Evolutionary conservation across 2,888 invertebrate genomes (phyloP), one percentile per base, ranked within the genome.

Genomic region (Cantharis rustica): DNA sequence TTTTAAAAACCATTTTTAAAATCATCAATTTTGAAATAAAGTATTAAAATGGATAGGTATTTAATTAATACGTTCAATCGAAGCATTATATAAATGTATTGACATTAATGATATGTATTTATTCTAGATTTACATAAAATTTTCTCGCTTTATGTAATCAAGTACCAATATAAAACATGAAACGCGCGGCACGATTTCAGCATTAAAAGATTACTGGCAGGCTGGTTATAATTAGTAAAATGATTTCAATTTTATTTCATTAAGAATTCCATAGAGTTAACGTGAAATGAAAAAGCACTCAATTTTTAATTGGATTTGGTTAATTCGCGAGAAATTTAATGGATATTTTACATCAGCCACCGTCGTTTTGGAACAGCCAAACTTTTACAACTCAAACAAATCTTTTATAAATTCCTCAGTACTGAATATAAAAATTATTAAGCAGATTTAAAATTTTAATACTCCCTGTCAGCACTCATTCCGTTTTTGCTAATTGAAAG

Each of bases 271-370:
- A 80, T 72, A 76, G 84, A 84, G 83, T 81, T 82, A 81, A 80
- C 80, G 83, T 79, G 84, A 88, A 88, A 88, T 88, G 88, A 87
- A 89, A 89, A 89, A 88, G 88, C 89, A 89, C 89, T 89, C 88
- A 88, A 88, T 88, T 89, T 88, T 89, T 89, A 89, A 89, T 89
- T 89, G 88, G 87, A 88, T 88, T 87, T 86, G 87, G 88, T 88
- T 89, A 88, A 88, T 88, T 88, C 87, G 84, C 83, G 85, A 86
- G 87, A 87, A 88, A 88, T 88, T 88, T 88, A 88, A 88, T 88
- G 88, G 88, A 87, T 86, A 88, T 88, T 87, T 86, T 88, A 87
- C 87, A 88, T 87, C 85, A 84, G 82, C 85, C 86, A 84, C 84
- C 87, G 84, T 84, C 84, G 82, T 85, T 78, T 78, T 76, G 72